These are phyloP conservation scores for Ciona savignyi DNA, from an alignment of 23 tunicate species.

Conservation along the genomic window DNA sequence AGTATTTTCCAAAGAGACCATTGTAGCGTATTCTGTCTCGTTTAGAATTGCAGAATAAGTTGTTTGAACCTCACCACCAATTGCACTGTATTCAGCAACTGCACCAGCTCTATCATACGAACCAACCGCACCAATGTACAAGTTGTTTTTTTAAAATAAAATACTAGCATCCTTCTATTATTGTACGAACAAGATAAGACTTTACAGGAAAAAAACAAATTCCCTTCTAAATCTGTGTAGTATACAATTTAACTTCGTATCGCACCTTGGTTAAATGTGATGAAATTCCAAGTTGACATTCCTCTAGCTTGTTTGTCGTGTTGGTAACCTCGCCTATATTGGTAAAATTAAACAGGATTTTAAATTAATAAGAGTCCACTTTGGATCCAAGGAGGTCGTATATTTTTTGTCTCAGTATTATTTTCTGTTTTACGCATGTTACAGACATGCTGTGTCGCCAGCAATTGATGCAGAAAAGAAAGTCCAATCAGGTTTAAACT, in stretches of 20 bases:
- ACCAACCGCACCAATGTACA: constrained; percentile 40
- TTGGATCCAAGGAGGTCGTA: too few relatives aligned
- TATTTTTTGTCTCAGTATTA: too few relatives aligned
- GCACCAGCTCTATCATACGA: constrained; percentile 47
- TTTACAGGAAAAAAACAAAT: too few relatives aligned
- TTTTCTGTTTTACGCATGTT: too few relatives aligned
- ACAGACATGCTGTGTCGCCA: too few relatives aligned
- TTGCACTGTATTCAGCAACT: not conserved
- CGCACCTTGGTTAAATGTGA: not conserved
- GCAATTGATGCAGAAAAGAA: too few relatives aligned
- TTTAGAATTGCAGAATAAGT: not conserved
- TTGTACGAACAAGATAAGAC: too few relatives aligned
- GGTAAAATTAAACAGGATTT: too few relatives aligned
- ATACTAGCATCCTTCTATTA: not conserved
- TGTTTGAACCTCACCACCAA: not conserved
- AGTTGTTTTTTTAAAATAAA: not conserved
- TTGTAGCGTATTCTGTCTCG: not conserved
- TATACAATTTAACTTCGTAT: not conserved
- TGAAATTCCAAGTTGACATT: constrained; percentile 27
- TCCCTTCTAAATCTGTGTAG: too few relatives aligned
- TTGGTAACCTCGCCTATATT: constrained; percentile 4
- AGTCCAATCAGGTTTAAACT: too few relatives aligned
- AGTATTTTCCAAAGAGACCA: not conserved
- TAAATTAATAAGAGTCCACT: too few relatives aligned
- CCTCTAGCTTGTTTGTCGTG: constrained; percentile 11